Percentiles rank a stretch among this genome's conserved stretches.
These are phyloP conservation scores for Panulirus ornatus DNA, from an alignment of 1,140 invertebrate species.

Conservation along the genomic window DNA sequence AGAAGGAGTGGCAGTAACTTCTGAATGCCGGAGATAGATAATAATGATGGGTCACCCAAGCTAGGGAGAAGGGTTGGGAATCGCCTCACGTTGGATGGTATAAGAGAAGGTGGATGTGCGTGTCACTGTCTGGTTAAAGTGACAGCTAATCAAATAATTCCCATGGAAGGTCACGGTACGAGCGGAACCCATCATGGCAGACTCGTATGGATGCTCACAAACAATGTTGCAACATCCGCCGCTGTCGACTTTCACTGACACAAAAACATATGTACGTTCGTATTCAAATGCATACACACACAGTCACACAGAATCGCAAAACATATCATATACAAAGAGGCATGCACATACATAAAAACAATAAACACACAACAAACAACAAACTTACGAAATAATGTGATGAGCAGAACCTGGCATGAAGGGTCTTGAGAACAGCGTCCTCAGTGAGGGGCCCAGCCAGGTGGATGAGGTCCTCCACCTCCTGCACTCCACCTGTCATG, in stretches of 20 bases:
- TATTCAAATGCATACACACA: no score
- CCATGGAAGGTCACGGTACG: no score
- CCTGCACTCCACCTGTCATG: slow-evolving; percentile 74
- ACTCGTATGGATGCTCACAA: no score
- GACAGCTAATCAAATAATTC: no score
- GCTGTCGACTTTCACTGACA: no score
- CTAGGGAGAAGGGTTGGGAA: not conserved
- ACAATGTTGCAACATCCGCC: no score
- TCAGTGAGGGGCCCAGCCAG: slow-evolving; percentile 94
- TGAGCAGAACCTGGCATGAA: slow-evolving; percentile 91
- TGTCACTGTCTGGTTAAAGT: no score
- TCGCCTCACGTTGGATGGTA: no score
- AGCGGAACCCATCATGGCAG: no score
- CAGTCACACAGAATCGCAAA: not conserved
- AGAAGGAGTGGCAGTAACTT: not conserved
- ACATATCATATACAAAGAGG: no score
- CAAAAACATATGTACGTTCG: no score
- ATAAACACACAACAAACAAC: not conserved
- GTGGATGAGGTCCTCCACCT: slow-evolving; percentile 93
- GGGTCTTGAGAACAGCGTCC: slow-evolving; percentile 92
- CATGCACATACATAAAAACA: not conserved
- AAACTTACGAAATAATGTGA: slow-evolving; percentile 92
- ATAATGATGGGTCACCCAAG: not conserved
- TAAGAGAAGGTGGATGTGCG: no score
- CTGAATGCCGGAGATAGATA: not conserved